Evolutionary conservation across 2,113 vertebrate genomes (phyloP), one percentile per base, ranked within the genome.

Genomic region (Pachyramphus minor): DNA sequence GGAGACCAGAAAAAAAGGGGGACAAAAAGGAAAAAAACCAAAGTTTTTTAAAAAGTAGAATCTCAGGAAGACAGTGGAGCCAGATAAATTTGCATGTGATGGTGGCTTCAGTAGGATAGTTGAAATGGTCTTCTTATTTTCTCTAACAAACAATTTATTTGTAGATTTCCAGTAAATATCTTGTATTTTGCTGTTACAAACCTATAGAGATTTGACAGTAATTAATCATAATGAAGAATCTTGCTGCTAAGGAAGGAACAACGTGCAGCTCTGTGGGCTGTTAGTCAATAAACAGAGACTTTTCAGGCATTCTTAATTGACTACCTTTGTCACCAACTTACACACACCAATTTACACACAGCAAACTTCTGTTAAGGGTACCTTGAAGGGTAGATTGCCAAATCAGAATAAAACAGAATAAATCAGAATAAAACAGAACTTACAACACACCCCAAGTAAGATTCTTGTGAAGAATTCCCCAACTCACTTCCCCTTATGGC

Each of bases 141-240:
- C 25, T 30, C 17, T 56, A 68, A 37, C 33, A 86, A 49, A 84
- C 63, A 78, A 21, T 90, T 80, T 8, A n/a, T 93, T 81, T 90
- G 55, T 20, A 72, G 49, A 81, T 94, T 90, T 94, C 72, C 41
- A 64, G 52, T 63, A 39, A n/a, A 14, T 80, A 52, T 75, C 64
- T 94, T 71, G 42, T 64, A 49, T 63, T 72, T 94, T 72, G 59
- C 42, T 71, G 20, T 77, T 69, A 49, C 37, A 67, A 91, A 80
- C n/a, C 83, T 52, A 12, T 22, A 39, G 92, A 91, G 69, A 60
- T 74, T 66, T 75, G 60, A 72, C 92, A 89, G 85, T 74, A 88
- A 92, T 92, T 94, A 93, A 96, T 96, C 79, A 89, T 66, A 53
- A 66, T 95, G 91, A 87, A 95, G 30, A 60, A 47, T 17, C 63